phyloP scores from a whole-genome alignment of 2,888 invertebrate genomes.

The Entomobrya proxima region DNA sequence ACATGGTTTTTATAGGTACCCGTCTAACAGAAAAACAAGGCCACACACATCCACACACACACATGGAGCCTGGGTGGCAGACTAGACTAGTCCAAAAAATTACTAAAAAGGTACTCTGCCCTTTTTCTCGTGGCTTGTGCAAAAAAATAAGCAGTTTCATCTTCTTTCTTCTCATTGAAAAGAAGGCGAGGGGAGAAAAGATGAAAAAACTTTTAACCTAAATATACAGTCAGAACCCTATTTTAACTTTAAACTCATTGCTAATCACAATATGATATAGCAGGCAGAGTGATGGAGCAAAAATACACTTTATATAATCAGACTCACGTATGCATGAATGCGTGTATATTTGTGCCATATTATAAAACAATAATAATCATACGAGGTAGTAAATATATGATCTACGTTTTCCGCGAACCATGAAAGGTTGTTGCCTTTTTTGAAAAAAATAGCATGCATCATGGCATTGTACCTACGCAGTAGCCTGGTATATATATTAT shows the following conservation, averaged over 20 bases:
- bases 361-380: neutral
- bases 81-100: neutral
- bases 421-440: conserved; percentile 26
- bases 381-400: too few species aligned
- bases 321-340: too few species aligned
- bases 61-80: too few species aligned
- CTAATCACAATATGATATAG: too few species aligned
- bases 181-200: too few species aligned
- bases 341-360: too few species aligned
- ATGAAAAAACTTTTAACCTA: neutral
- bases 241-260: too few species aligned
- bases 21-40: neutral
- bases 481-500: too few species aligned
- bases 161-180: neutral
- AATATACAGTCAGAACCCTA: neutral
- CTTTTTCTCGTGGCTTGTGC: neutral
- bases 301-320: too few species aligned
- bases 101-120: neutral
- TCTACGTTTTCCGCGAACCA: neutral
- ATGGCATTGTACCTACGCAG: neutral
- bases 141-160: neutral
- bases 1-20: neutral
- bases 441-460: neutral
- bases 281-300: too few species aligned
- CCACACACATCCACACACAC: neutral